These are phyloP conservation scores for Maconellicoccus hirsutus DNA, from an alignment of 1,140 invertebrate genomes.

Conservation along the genomic window DNA sequence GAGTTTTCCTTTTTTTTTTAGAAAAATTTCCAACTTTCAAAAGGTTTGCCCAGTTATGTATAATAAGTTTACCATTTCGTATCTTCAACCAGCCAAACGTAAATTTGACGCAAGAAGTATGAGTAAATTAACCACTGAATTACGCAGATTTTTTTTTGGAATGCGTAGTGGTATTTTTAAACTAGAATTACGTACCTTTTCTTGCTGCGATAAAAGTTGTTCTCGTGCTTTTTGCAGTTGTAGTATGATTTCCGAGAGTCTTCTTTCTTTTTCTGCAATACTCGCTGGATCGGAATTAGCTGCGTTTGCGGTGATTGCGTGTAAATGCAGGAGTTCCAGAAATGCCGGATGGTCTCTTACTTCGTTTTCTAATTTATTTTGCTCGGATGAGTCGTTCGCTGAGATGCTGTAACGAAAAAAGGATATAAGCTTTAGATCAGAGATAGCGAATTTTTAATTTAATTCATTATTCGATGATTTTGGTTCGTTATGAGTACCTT, in stretches of 20 bases:
- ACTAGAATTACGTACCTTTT: slow-evolving; percentile 27
- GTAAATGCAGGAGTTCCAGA: not conserved
- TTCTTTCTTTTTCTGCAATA: slow-evolving; percentile 52
- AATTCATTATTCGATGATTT: too few species aligned
- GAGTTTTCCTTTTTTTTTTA: not conserved
- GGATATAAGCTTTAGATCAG: too few species aligned
- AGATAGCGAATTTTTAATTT: too few species aligned
- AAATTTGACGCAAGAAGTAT: too few species aligned
- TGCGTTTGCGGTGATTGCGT: not conserved
- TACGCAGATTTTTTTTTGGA: not conserved
- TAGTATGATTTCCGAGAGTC: slow-evolving; percentile 67
- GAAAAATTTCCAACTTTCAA: not conserved
- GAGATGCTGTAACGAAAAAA: not conserved
- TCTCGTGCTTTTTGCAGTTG: slow-evolving; percentile 69
- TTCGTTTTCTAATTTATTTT: not conserved
- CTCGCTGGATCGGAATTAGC: slow-evolving; percentile 13
- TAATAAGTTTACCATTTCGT: not conserved
- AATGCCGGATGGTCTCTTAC: not conserved
- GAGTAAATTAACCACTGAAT: too few species aligned
- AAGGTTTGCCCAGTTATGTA: not conserved
- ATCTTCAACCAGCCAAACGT: too few species aligned
- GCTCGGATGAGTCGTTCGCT: not conserved
- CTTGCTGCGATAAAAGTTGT: slow-evolving; percentile 54
- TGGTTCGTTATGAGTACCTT: too few species aligned
- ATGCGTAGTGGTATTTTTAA: too few species aligned